Evolutionary conservation across 1,140 invertebrate species (phyloP).

Genomic region (Cotesia vestalis): DNA sequence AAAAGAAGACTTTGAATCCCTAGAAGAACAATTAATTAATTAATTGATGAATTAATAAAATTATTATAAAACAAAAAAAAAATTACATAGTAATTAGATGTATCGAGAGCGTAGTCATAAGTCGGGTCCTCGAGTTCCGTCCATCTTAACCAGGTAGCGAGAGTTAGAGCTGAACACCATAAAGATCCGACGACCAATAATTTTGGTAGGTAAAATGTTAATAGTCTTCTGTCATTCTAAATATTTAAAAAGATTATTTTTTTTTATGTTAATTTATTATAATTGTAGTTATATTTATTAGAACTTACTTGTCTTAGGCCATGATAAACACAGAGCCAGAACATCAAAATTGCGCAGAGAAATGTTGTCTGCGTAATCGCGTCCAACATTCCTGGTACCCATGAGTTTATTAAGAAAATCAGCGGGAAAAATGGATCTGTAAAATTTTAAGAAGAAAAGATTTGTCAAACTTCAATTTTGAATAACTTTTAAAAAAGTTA

Average conservation of each 20-base stretch:
- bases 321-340: conserved; percentile 95
- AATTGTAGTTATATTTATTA: neutral
- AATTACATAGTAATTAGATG: conserved; percentile 86
- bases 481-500: too few relatives aligned
- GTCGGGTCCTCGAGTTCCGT: conserved; percentile 91
- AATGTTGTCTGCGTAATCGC: conserved; percentile 91
- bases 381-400: conserved; percentile 90
- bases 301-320: conserved; percentile 84
- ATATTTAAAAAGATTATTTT: conserved; percentile 21
- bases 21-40: conserved; percentile 63
- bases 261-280: conserved; percentile 20
- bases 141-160: conserved; percentile 89
- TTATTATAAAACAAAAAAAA: neutral
- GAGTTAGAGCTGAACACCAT: conserved; percentile 85
- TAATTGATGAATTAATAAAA: neutral
- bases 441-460: conserved; percentile 35
- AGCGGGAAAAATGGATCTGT: conserved; percentile 93
- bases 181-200: conserved; percentile 85
- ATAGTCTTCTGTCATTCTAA: conserved; percentile 85
- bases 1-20: conserved; percentile 89
- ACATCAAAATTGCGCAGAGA: conserved; percentile 85
- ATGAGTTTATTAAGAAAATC: conserved; percentile 88
- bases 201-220: conserved; percentile 93
- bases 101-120: conserved; percentile 90
- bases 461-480: too few relatives aligned